Evolutionary conservation across 2,888 invertebrate genomes (phyloP).

Genomic region (Diploptera punctata): DNA sequence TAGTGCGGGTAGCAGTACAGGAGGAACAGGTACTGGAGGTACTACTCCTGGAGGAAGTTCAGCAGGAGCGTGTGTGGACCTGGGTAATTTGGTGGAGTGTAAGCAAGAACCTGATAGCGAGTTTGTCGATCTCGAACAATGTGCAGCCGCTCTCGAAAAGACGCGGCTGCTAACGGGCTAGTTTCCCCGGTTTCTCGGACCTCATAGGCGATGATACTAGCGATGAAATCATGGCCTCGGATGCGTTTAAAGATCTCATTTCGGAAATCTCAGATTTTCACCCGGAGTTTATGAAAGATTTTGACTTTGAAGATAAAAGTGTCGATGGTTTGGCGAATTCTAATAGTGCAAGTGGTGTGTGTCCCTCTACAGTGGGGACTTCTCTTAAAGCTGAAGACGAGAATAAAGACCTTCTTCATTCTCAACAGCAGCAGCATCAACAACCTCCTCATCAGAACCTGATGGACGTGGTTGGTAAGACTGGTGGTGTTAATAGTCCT

Average conservation of each 20-base stretch:
- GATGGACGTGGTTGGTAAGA: slow-evolving; percentile 39
- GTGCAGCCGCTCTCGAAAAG: slow-evolving; percentile 85
- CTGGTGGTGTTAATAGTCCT: background rate
- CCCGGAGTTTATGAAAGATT: slow-evolving; percentile 83
- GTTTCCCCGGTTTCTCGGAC: slow-evolving; percentile 80
- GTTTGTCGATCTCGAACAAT: slow-evolving; percentile 84
- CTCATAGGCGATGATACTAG: slow-evolving; percentile 85
- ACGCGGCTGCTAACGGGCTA: slow-evolving; percentile 69
- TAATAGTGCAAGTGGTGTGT: slow-evolving; percentile 43
- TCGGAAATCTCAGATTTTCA: slow-evolving; percentile 84
- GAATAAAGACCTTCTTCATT: slow-evolving; percentile 48
- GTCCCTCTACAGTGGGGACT: no score
- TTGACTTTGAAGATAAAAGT: slow-evolving; percentile 71
- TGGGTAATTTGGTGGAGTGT: slow-evolving; percentile 77
- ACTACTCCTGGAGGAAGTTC: slow-evolving; percentile 49
- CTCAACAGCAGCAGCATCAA: slow-evolving; percentile 40
- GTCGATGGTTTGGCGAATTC: slow-evolving; percentile 36
- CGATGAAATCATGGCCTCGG: slow-evolving; percentile 76
- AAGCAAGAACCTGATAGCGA: slow-evolving; percentile 82
- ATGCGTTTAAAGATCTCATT: slow-evolving; percentile 85
- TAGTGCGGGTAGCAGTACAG: slow-evolving; percentile 37
- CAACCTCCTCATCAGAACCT: slow-evolving; percentile 13
- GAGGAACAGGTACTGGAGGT: slow-evolving; percentile 49
- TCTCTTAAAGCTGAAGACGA: slow-evolving; percentile 55
- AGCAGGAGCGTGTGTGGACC: slow-evolving; percentile 56